Evolutionary conservation across 92 coral and sea anemone species (phyloP), one percentile per base, ranked within the genome.

Genomic region (Parazoanthus swiftii): DNA sequence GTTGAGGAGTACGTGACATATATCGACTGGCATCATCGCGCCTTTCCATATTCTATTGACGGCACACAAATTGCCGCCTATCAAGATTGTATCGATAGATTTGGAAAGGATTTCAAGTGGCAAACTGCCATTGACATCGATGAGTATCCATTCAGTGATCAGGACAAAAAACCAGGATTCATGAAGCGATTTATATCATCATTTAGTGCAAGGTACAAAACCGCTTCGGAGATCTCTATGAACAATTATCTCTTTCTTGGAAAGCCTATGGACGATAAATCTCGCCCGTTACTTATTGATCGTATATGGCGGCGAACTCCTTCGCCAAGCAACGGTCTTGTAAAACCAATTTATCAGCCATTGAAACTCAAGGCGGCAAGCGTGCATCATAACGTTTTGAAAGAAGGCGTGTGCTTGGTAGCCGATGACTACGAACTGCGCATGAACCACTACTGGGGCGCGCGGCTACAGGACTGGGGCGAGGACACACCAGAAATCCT

Each of bases 381-480:
- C 23, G 92, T 90, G 6, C 92, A 90, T 65, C 92, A 74, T 59
- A 90, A 86, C 50, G n/a, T 14, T n/a, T 25, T 90, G 56, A 67
- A 33, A 15, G 75, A 14, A 46, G 89, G 92, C 36, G 92, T 86
- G 51, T 46, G 51, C 51, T 9, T 46, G 51, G 51, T 46, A 8
- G 85, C 90, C 36, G 88, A 75, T 46, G 21, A 67, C 1, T 16
- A 35, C 20, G 39, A 25, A 67, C 74, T 94, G 26, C 89, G 96
- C 43, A n/a, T 94, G 63, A 92, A 94, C 82, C 96, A 94, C 85
- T 94, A 94, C 89, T 94, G 96, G 96, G 96, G 96, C 35, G 94
- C 94, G 6, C 85, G 96, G 33, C 90, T 94, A 23, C 96, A 94
- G 73, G 81, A 92, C 81, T 94, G 96, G 96, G 96, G 96, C 6